phyloP scores from a whole-genome alignment of 2,888 invertebrate genomes.

The Mesorhabditis sp. region DNA sequence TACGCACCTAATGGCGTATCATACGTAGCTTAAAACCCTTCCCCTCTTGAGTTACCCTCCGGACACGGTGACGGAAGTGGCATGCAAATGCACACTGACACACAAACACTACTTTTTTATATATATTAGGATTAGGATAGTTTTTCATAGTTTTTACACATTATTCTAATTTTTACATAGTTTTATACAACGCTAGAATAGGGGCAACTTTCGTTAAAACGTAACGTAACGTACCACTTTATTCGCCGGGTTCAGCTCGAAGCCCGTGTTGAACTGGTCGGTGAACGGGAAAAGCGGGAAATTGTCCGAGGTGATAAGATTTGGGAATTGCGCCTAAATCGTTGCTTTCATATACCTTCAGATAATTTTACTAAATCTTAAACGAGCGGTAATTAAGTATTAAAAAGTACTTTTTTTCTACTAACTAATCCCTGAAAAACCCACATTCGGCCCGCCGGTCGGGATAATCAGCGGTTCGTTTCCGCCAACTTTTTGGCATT shows the following conservation, averaged over 20 bases:
- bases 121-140: no score
- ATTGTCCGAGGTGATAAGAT: constrained; percentile 49
- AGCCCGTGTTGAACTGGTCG: constrained; percentile 49
- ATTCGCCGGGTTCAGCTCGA: constrained; percentile 50
- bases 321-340: constrained; percentile 38
- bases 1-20: no score
- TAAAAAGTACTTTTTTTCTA: background rate
- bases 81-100: no score
- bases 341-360: background rate
- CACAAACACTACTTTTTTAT: no score
- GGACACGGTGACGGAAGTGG: no score
- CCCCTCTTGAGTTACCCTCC: no score
- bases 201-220: background rate
- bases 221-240: constrained; percentile 39
- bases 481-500: constrained; percentile 41
- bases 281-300: constrained; percentile 53
- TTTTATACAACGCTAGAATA: background rate
- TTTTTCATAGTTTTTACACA: background rate
- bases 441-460: constrained; percentile 27
- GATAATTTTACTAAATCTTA: no score
- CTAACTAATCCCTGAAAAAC: background rate
- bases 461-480: constrained; percentile 48
- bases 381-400: background rate
- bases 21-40: no score
- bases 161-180: background rate